Evolutionary conservation across 2,113 vertebrate species (phyloP).

Genomic region (Pedetes capensis): DNA sequence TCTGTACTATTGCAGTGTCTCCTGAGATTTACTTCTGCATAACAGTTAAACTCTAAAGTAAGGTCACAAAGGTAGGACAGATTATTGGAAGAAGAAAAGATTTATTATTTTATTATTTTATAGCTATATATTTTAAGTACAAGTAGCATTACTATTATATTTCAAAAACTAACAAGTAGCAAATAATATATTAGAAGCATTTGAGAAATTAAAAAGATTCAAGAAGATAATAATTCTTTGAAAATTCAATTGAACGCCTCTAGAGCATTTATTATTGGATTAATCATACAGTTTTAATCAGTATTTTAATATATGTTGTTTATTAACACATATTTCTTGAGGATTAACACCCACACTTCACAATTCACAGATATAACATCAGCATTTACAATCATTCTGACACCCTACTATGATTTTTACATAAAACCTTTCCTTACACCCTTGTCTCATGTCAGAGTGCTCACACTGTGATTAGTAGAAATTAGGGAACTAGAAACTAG

Average conservation of each 20-base stretch:
- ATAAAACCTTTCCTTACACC: not conserved
- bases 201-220: slow-evolving; percentile 67
- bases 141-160: slow-evolving; percentile 32
- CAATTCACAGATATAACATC: not conserved
- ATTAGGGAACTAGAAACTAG: not conserved
- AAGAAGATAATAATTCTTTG: slow-evolving; percentile 60
- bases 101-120: slow-evolving; percentile 52
- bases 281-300: slow-evolving; percentile 63
- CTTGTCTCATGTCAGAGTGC: not conserved
- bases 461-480: not conserved
- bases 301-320: slow-evolving; percentile 38
- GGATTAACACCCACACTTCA: not conserved
- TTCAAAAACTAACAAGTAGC: slow-evolving; percentile 41
- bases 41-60: not conserved
- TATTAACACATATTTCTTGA: slow-evolving; percentile 61
- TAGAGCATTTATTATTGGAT: slow-evolving; percentile 34
- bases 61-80: not conserved
- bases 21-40: not conserved
- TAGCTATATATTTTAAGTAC: not conserved
- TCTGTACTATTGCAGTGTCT: not conserved
- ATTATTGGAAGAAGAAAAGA: slow-evolving; percentile 31
- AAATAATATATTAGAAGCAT: slow-evolving; percentile 57
- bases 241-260: slow-evolving; percentile 54
- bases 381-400: not conserved
- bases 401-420: not conserved